Conservation (phyloP, 1,140 invertebrate genomes). For the Choristoneura fumiferana region DNA sequence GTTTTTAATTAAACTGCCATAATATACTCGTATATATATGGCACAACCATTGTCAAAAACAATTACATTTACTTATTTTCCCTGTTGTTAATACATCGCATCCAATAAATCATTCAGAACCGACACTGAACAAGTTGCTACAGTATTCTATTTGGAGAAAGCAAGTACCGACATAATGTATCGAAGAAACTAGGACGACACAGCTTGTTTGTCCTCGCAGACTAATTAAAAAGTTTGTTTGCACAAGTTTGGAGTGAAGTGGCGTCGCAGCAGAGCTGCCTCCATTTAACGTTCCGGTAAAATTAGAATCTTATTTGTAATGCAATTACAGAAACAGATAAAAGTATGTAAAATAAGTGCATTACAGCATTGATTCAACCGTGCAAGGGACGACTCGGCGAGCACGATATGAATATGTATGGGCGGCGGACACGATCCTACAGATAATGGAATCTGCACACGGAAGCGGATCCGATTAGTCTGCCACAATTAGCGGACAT, state of each 20-base stretch:
- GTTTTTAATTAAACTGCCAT: no score
- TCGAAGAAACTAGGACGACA: constrained; percentile 58
- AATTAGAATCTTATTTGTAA: constrained; percentile 34
- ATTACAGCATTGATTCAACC: constrained; percentile 39
- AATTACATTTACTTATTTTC: background rate
- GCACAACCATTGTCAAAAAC: background rate
- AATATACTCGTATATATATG: no score
- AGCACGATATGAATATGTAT: constrained; percentile 69
- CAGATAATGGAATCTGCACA: constrained; percentile 73
- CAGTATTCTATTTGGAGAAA: constrained; percentile 37
- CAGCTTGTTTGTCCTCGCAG: constrained; percentile 70
- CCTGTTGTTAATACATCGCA: constrained; percentile 9
- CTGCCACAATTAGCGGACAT: constrained; percentile 52
- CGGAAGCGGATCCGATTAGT: constrained; percentile 65
- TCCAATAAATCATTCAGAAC: constrained; percentile 36
- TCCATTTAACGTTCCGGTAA: constrained; percentile 57
- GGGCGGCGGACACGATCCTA: constrained; percentile 55
- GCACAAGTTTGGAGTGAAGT: constrained; percentile 53
- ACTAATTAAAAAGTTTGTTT: constrained; percentile 78
- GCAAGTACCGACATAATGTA: constrained; percentile 48
- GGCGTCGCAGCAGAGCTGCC: constrained; percentile 52
- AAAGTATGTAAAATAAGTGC: constrained; percentile 34
- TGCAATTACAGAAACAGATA: constrained; percentile 6
- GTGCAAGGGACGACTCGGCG: constrained; percentile 41
- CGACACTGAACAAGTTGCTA: constrained; percentile 26